phyloP scores from a whole-genome alignment of 1,140 invertebrate species.

The Aphis craccivora region DNA sequence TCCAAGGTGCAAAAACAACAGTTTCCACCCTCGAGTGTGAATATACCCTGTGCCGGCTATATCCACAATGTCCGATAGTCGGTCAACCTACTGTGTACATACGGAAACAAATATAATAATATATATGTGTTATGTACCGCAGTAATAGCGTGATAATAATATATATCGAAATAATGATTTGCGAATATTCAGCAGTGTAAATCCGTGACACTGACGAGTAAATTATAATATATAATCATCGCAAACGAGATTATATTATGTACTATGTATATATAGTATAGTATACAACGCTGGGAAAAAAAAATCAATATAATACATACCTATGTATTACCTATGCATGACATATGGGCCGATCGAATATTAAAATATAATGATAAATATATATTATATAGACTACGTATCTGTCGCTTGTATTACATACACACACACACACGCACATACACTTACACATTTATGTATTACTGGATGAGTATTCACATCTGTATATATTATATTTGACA shows the following conservation, averaged over 20 bases:
- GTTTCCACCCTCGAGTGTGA: neutral
- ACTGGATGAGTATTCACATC: neutral
- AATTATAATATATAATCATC: neutral
- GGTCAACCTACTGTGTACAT: neutral
- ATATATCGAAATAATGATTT: conserved; percentile 9
- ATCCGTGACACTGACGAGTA: neutral
- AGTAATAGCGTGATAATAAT: neutral
- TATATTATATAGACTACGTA: neutral
- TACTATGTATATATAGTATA: no score
- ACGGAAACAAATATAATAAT: neutral
- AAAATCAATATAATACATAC: neutral
- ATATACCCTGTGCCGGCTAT: no score
- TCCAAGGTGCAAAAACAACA: neutral
- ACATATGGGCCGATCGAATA: neutral
- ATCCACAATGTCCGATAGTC: neutral
- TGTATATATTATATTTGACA: neutral
- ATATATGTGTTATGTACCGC: neutral
- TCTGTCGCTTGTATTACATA: neutral
- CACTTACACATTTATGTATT: neutral
- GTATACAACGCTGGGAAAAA: neutral
- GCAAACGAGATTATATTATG: neutral
- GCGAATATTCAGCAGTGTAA: neutral
- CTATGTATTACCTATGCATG: neutral
- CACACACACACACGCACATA: neutral
- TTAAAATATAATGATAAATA: neutral